Evolutionary conservation across 1,140 invertebrate genomes (phyloP), one percentile per base, ranked within the genome.

Genomic region (Protaetia brevitarsis): DNA sequence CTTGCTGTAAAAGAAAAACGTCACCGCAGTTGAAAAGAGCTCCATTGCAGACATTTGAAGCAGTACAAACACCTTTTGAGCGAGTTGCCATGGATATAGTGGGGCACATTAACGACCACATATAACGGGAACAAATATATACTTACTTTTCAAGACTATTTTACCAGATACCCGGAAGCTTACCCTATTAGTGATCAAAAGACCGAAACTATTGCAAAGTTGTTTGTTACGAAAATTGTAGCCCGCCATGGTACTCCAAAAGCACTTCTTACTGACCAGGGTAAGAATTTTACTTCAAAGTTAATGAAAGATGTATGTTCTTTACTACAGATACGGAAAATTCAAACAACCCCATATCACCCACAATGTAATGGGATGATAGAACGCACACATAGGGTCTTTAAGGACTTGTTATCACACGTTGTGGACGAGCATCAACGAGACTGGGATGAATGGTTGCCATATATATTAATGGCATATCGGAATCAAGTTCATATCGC

Each of bases 61-160:
- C 27, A 1, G 31, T 26, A 13, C 0, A 19, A 8, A 56, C n/a
- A 19, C 74, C 71, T 23, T 76, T 77, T 31, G 65, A 76, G 57
- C 21, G 64, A 19, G 68, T 72, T 5, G 70, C 74, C 0, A 65
- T 76, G 11, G 66, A 81, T 76, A 65, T 84, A 74, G 66, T 81
- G 71, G 71, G 75, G 6, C 73, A n/a, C 75, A 6, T 66, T 79
- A 2, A 66, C 70, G 1, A 37, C 36, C 0, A 76, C 71, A 4
- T 0, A 63, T 2, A 45, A 7, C 8, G 70, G 73, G 2, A 75
- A 77, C 61, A 73, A 69, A n/a, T n/a, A n/a, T n/a, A n/a, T n/a
- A n/a, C n/a, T n/a, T n/a, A n/a, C n/a, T n/a, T n/a, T n/a, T n/a
- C 65, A 68, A 57, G 76, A 79, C 37, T 62, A 41, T n/a, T 58